These are phyloP conservation scores for Falco punctatus DNA, from an alignment of 2,113 vertebrate species.

Conservation along the genomic window DNA sequence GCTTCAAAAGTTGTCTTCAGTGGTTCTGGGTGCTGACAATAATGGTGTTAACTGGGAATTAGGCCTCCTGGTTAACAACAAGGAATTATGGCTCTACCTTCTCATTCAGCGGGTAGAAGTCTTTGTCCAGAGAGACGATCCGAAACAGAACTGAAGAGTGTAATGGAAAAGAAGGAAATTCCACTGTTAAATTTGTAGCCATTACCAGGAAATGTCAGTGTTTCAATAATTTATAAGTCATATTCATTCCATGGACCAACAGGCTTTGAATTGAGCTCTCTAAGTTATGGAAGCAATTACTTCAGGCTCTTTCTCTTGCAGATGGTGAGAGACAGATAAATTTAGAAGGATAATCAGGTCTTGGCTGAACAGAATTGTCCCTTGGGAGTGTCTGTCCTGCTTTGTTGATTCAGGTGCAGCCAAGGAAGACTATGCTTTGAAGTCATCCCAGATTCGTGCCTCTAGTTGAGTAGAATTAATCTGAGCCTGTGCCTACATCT, in stretches of 20 bases:
- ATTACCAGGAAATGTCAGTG: not conserved
- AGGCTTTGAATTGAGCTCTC: not conserved
- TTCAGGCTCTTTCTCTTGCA: not conserved
- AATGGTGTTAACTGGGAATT: not conserved
- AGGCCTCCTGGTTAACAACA: not conserved
- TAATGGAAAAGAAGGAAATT: not conserved
- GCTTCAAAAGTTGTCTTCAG: not conserved
- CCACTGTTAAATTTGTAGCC: not conserved
- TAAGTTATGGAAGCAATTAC: not conserved
- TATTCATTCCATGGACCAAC: not conserved
- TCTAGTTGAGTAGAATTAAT: not conserved
- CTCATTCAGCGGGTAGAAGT: constrained; percentile 68
- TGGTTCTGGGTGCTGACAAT: not conserved
- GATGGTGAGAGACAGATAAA: not conserved
- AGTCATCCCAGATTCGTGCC: not conserved
- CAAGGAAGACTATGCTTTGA: not conserved
- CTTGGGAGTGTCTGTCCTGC: not conserved
- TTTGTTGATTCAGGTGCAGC: not conserved
- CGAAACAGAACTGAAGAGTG: constrained; percentile 70
- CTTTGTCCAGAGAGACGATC: constrained; percentile 70
- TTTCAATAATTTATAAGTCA: not conserved
- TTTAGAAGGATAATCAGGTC: not conserved
- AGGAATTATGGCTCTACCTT: constrained; percentile 64
- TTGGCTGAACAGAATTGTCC: not conserved
- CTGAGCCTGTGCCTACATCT: not conserved